These are phyloP conservation scores for Formicarius rufipectus DNA, from an alignment of 2,113 vertebrate genomes.

Conservation along the genomic window DNA sequence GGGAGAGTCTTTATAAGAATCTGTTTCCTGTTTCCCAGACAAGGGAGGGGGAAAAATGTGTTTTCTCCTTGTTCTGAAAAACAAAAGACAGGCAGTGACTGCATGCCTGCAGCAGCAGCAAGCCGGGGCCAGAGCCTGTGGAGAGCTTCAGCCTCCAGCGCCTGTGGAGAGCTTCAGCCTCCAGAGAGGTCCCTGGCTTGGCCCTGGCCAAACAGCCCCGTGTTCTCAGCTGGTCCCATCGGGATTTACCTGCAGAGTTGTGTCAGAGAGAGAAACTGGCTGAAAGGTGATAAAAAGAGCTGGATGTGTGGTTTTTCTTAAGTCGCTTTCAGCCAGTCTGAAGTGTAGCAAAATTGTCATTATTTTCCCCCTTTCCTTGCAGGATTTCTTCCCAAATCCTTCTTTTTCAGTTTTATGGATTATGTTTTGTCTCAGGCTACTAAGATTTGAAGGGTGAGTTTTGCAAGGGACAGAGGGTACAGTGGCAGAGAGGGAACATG, in stretches of 20 bases:
- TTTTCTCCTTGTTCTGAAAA: conserved; percentile 48
- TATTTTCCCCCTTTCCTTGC: not conserved
- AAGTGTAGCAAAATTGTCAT: not conserved
- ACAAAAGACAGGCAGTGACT: conserved; percentile 38
- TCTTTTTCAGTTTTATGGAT: not conserved
- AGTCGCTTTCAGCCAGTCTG: not conserved
- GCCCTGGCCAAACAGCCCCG: not conserved
- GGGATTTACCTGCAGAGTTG: not conserved
- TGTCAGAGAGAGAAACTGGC: not conserved
- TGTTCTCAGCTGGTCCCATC: too few relatives aligned
- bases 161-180: not conserved
- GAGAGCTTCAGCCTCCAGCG: not conserved
- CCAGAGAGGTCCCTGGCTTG: not conserved
- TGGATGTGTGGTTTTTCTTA: not conserved
- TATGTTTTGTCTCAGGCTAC: not conserved
- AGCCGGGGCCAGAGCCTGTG: not conserved
- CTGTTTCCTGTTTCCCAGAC: conserved; percentile 69
- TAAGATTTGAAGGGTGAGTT: not conserved
- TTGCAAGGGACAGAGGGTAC: not conserved
- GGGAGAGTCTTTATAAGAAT: conserved; percentile 46
- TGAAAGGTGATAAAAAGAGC: not conserved
- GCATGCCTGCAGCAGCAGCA: not conserved
- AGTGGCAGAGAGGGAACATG: rapidly evolving
- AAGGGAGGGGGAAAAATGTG: conserved; percentile 27
- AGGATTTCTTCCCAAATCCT: not conserved